Percentiles rank a stretch among this genome's conserved stretches.
These are phyloP conservation scores for Rhingia rostrata DNA, from an alignment of 2,888 invertebrate species.

Conservation along the genomic window DNA sequence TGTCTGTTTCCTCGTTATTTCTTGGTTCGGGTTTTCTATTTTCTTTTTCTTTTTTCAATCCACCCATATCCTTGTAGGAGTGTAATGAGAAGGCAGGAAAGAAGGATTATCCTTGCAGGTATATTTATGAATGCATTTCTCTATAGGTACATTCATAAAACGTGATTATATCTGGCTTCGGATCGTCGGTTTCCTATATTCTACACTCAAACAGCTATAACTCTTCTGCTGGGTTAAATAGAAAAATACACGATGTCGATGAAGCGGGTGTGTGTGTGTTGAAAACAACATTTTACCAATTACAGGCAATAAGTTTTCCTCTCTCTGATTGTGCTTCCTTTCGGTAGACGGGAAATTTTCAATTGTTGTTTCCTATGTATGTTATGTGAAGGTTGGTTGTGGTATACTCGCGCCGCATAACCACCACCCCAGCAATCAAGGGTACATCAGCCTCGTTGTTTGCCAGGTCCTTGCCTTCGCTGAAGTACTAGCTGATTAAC, in stretches of 20 bases:
- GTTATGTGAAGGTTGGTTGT: conserved; percentile 4
- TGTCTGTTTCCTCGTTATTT: conserved; percentile 57
- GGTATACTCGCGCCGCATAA: conserved; percentile 12
- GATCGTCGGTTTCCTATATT: conserved; percentile 10
- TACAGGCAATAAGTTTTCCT: conserved; percentile 66
- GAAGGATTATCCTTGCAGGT: conserved; percentile 54
- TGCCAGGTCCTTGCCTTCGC: conserved; percentile 11
- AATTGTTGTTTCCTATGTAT: conserved; percentile 36
- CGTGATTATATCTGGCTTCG: conserved; percentile 58
- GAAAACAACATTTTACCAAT: conserved; percentile 70
- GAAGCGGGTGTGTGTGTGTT: conserved; percentile 4
- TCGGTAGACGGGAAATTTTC: conserved; percentile 41
- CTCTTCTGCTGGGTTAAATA: conserved; percentile 36
- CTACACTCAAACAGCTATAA: neutral
- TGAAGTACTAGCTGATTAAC: conserved; percentile 46
- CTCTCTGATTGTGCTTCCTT: conserved; percentile 54
- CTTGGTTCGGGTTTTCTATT: neutral
- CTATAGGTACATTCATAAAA: conserved; percentile 32
- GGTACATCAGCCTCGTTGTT: conserved; percentile 48
- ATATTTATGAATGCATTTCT: conserved; percentile 70
- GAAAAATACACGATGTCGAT: conserved; percentile 37
- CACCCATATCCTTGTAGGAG: conserved; percentile 41
- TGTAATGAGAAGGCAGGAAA: conserved; percentile 54
- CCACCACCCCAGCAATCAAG: conserved; percentile 13
- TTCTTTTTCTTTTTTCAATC: too few relatives aligned